Conservation (phyloP, 2,888 invertebrate species). For the Rugalucina vietnamica region DNA sequence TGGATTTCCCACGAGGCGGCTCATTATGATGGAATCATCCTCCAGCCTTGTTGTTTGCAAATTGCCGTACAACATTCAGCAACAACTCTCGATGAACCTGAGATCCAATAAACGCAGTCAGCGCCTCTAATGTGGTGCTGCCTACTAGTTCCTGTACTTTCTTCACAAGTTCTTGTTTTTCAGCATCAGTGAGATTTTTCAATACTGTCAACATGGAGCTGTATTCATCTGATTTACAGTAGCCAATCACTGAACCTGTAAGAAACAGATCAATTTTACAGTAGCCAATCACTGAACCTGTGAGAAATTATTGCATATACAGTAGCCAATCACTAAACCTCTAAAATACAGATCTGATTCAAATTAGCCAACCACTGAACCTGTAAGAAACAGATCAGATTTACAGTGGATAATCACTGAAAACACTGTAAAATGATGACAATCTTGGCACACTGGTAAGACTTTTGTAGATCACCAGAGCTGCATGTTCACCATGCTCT, state of each 20-base stretch:
- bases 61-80: constrained; percentile 69
- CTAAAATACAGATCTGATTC: too few species aligned
- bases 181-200: constrained; percentile 72
- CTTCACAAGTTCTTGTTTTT: constrained; percentile 73
- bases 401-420: not conserved
- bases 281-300: not conserved
- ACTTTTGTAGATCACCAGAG: too few species aligned
- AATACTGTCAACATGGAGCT: constrained; percentile 75
- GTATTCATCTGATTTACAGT: constrained; percentile 76
- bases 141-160: constrained; percentile 80
- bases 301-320: too few species aligned
- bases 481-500: too few species aligned
- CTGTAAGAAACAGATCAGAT: constrained; percentile 54
- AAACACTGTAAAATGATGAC: too few species aligned
- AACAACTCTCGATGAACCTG: constrained; percentile 79
- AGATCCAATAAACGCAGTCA: constrained; percentile 74
- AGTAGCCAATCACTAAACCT: too few species aligned
- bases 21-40: constrained; percentile 54
- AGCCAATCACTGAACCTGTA: constrained; percentile 75
- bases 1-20: too few species aligned
- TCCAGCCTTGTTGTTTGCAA: constrained; percentile 65
- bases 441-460: too few species aligned
- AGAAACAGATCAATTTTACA: not conserved
- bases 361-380: constrained; percentile 74
- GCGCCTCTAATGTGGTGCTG: constrained; percentile 74